Percentiles rank a stretch among this genome's conserved stretches.
Evolutionary conservation across 2,888 invertebrate genomes (phyloP).

Genomic region (Pristionchus maxplancki): DNA sequence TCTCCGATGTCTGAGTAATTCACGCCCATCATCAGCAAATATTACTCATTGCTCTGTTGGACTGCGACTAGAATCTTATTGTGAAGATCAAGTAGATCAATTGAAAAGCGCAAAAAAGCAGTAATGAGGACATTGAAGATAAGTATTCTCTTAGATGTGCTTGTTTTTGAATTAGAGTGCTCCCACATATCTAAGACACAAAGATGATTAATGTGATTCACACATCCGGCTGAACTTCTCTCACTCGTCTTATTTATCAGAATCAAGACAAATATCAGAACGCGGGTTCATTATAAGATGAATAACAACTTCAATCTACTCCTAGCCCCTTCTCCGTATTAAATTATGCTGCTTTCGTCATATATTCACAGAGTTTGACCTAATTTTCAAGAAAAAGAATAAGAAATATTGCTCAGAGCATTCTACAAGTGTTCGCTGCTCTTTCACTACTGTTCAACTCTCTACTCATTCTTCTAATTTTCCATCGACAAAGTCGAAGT

Average conservation of each 20-base stretch:
- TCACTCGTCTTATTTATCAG: too few relatives aligned
- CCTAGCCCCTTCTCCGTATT: too few relatives aligned
- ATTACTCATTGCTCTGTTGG: background rate
- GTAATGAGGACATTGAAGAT: too few relatives aligned
- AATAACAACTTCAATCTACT: too few relatives aligned
- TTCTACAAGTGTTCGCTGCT: background rate
- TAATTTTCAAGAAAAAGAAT: background rate
- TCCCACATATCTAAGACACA: too few relatives aligned
- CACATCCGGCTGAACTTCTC: too few relatives aligned
- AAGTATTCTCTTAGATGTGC: too few relatives aligned
- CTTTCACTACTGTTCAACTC: background rate
- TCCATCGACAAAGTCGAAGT: background rate
- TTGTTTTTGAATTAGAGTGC: too few relatives aligned
- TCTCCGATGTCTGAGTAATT: constrained; percentile 4
- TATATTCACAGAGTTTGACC: background rate
- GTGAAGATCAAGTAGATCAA: background rate
- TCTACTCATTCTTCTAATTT: background rate
- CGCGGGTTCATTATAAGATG: too few relatives aligned
- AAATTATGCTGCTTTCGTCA: background rate
- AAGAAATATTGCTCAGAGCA: background rate
- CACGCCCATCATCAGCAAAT: background rate
- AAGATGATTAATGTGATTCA: too few relatives aligned
- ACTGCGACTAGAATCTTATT: background rate
- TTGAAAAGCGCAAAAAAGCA: background rate
- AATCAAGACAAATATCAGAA: too few relatives aligned